Evolutionary conservation across 2,113 vertebrate species (phyloP), one percentile per base, ranked within the genome.

Genomic region (Lonchura striata): DNA sequence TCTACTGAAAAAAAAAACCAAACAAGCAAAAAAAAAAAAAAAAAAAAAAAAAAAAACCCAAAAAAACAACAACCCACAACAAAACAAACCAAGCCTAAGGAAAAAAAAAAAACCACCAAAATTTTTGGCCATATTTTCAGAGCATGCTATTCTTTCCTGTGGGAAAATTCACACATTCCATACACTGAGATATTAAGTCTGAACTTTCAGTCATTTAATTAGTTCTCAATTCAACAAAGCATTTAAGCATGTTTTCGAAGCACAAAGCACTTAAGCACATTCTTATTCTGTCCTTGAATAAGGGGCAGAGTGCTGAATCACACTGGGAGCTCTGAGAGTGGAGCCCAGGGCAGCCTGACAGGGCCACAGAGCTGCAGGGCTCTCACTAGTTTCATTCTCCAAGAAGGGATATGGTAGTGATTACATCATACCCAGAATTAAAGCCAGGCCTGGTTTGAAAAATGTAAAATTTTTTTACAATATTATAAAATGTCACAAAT

Each of bases 231-330:
- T 86, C 94, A 90, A 87, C 91, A 94, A 93, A 95, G 90, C 76
- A 31, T 94, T 90, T 93, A 90, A 90, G 90, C 93, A 81, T 93
- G 93, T 96, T 96, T 96, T 93, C 31, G 42, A 88, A 95, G 95
- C 93, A 96, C 94, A 96, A 96, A 96, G 93, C 82, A 92, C 92
- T 96, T 96, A 90, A 92, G 92, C 72, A 64, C 92, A 92, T 96
- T 94, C 90, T 95, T 92, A 92, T 59, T 95, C 70, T 28, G 54
- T 27, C 54, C 47, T 61, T 94, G 94, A 96, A 96, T 95, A 85
- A 85, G 91, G 63, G 59, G 68, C 18, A 59, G 78, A 86, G 76
- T 85, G 90, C 88, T 94, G 88, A 92, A 88, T 91, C 90, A 50
- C 82, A 44, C 59, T 91, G 82, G 88, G 88, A 83, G 57, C 83